Evolutionary conservation across 1,140 invertebrate genomes (phyloP), one percentile per base, ranked within the genome.

Genomic region (Vollenhovia emeryi): DNA sequence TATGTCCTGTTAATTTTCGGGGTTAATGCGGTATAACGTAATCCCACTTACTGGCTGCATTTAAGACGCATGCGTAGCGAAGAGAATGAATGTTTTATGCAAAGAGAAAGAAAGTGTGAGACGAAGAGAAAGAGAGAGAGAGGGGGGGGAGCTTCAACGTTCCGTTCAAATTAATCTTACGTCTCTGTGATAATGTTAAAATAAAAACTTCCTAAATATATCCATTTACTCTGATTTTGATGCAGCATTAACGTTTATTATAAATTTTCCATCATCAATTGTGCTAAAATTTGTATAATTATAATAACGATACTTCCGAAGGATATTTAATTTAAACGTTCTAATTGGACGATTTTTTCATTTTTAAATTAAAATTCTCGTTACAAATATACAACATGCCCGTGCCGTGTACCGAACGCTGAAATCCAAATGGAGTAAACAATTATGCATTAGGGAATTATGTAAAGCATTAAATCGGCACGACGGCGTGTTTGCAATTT

Each of bases 11-110:
- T 82, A 82, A 82, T 82, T 82, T 82, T 71, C 66, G 50, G 27
- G 24, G 50, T 82, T 82, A 82, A 82, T 73, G 78, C 24, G 68
- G 78, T 73, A 73, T 82, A 82, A 73, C 50, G 40, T 73, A 82
- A 82, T 73, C 24, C n/a, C 36, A 69, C 64, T 80, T 73, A 82
- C 66, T 43, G 40, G 24, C n/a, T 45, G 66, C 48, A 82, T 82
- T 82, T 73, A 57, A 73, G 66, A 40, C 45, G 60, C 75, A 30
- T 40, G 30, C 13, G 27, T 71, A 36, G 8, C 64, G n/a, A 6
- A 30, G 27, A 33, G 18, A 71, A 45, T 57, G 2, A 82, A 45
- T 57, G 13, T 82, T 82, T 57, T 82, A 59, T 45, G 13, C 24
- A 57, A 9, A 68, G 11, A 40, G 7, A 50, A 9, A 50, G 3